Evolutionary conservation across 35 echinoderm and acorn worm genomes (phyloP), one percentile per base, ranked within the genome.

Genomic region (Apostichopus japonicus): DNA sequence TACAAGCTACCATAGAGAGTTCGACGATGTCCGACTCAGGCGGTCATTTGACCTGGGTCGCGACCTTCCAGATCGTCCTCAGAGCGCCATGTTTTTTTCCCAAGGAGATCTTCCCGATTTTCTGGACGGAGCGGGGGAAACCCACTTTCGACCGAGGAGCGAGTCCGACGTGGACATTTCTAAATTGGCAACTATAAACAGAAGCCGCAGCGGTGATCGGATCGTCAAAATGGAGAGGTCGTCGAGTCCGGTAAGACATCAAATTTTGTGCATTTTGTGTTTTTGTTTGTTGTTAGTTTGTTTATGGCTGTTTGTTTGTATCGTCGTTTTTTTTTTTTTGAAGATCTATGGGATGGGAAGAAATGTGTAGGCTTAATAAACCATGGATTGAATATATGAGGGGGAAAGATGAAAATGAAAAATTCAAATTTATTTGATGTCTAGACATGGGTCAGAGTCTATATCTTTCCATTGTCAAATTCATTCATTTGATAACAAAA

Each of bases 131-230:
- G 54, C 54, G 5, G 15, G 54, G 19, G 72, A 58, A 51, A 51
- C 53, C n/a, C 14, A 22, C 59, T 91, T 91, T 11, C 33, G 90
- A 53, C 72, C 77, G 9, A 52, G 90, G 73, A 91, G 90, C 73
- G 90, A 91, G 76, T 91, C 90, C 23, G 90, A 91, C 52, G 90
- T 91, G 2, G 90, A 91, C 58, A 25, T 79, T 56, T 91, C 90
- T 55, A 79, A 79, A 4, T 58, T 91, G 54, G 16, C 72, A 8
- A 23, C 72, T 4, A 10, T 78, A 5, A 79, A 24, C 77, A 23
- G 90, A 17, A 91, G 90, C 73, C 75, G 90, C 44, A 91, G 90
- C 1, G 90, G 90, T 10, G 90, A 91, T 22, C 54, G 90, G 14
- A 17, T 78, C 8, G 54, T 24, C 2, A 78, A 14, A 22, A 7